phyloP scores from a whole-genome alignment of 2,113 vertebrate genomes.

The Tympanuchus pallidicinctus region DNA sequence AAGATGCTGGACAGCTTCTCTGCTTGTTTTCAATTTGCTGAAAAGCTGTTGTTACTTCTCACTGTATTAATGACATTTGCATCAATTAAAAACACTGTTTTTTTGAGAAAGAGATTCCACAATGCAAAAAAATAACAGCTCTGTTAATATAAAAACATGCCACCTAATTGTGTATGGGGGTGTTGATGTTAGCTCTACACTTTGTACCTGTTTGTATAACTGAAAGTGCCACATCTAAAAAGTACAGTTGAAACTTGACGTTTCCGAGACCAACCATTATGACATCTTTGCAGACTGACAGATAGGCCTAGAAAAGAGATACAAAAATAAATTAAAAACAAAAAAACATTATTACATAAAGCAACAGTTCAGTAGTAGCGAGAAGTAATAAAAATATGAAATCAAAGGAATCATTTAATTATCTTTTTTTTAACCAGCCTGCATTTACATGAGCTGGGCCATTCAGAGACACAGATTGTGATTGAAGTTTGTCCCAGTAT shows the following conservation, averaged over 20 bases:
- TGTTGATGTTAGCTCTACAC: neutral
- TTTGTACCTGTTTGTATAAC: conserved; percentile 83
- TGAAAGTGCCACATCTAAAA: conserved; percentile 82
- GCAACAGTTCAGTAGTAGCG: neutral
- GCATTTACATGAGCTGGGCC: no score
- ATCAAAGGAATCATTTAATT: neutral
- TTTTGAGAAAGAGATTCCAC: neutral
- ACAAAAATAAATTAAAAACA: neutral
- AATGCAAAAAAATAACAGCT: neutral
- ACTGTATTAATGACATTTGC: neutral
- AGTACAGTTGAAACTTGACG: conserved; percentile 76
- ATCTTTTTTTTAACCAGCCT: neutral
- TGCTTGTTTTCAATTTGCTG: neutral
- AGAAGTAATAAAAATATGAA: neutral
- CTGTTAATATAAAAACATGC: neutral
- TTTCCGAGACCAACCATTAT: conserved; percentile 87
- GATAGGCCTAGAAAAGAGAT: conserved; percentile 79
- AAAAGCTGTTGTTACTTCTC: neutral
- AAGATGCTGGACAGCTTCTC: neutral
- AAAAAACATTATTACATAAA: neutral
- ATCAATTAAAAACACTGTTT: neutral
- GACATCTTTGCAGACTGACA: conserved; percentile 84
- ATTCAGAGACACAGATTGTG: no score
- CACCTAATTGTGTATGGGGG: neutral
- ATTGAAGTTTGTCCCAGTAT: neutral